Evolutionary conservation across 2,888 invertebrate species (phyloP), one percentile per base, ranked within the genome.

Genomic region (Leucophenga maculata): DNA sequence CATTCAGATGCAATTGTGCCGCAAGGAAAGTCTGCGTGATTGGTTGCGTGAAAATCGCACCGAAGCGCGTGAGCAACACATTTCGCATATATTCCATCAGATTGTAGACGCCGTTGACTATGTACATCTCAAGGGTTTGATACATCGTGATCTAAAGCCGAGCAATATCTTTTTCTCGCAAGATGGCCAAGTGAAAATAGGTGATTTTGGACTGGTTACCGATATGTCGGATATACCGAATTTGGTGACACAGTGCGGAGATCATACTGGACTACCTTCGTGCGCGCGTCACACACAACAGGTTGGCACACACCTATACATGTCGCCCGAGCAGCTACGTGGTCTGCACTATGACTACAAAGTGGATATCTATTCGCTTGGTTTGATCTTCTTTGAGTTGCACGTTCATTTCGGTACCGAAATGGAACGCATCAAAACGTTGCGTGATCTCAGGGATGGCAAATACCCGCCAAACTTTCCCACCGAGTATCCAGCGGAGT

Each of bases 131-230:
- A 94, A 94, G 75, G 96, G 96, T 0, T 91, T 98, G 0, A 99
- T 99, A 86, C 99, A 99, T 87, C 91, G 99, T 62, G 99, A 99
- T 89, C 90, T 99, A 50, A 99, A 99, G 92, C 96, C 96, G 0
- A 95, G 95, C 73, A 97, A 97, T 86, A 96, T 97, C 79, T 96
- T 99, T 89, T 98, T 99, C 88, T 95, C 97, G 0, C 91, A 93
- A 75, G 96, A 97, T 87, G 95, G 95, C 1, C 91, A 92, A 82
- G 93, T 99, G 9, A 99, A 99, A 90, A 95, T 99, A 68, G 99
- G 99, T 0, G 99, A 99, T 90, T 99, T 99, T 89, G 99, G 99
- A 0, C 91, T 99, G n/a, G 99, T 97, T 13, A 98, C 98, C 4
- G 93, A 94, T 22, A 94, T 95, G 91, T 91, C 91, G 59, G 93